Conservation (phyloP, 1,140 invertebrate genomes). For the Pseudomyrmex dendroicus region DNA sequence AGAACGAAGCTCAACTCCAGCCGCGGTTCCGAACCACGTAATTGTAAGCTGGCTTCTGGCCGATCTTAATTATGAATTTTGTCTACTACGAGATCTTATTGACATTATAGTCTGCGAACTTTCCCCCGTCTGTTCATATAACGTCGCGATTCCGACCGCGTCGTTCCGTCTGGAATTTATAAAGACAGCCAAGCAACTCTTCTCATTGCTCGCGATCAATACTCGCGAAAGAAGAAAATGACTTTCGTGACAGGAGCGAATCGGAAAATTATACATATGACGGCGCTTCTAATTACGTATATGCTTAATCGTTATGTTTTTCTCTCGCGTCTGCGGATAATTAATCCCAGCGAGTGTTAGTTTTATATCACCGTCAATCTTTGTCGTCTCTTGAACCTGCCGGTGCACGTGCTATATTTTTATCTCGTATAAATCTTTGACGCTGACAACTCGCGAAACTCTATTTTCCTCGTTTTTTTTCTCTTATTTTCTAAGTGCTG, state of each 20-base stretch:
- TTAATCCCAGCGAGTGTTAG: slow-evolving; percentile 22
- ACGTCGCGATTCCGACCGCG: not conserved
- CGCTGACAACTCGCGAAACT: slow-evolving; percentile 24
- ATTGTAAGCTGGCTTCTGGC: slow-evolving; percentile 33
- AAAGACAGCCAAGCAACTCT: slow-evolving; percentile 12
- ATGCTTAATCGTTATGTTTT: slow-evolving; percentile 33
- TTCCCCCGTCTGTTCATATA: slow-evolving; percentile 43
- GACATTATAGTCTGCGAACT: slow-evolving; percentile 40
- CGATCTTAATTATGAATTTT: slow-evolving; percentile 49
- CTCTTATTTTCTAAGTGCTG: slow-evolving; percentile 42
- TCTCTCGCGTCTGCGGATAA: not conserved
- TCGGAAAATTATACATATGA: slow-evolving; percentile 7
- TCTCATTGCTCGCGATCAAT: slow-evolving; percentile 15
- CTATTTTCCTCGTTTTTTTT: slow-evolving; percentile 33
- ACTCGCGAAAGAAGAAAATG: slow-evolving; percentile 39
- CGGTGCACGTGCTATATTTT: slow-evolving; percentile 9
- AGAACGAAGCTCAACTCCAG: slow-evolving; percentile 1
- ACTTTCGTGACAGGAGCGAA: slow-evolving; percentile 22
- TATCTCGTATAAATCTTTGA: slow-evolving; percentile 2
- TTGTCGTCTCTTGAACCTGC: not conserved
- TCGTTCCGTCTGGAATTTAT: slow-evolving; percentile 44
- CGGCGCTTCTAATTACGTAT: slow-evolving; percentile 35
- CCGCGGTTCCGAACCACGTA: slow-evolving; percentile 10
- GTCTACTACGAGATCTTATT: slow-evolving; percentile 45
- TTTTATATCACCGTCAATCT: slow-evolving; percentile 1